Evolutionary conservation across 2,888 invertebrate species (phyloP), one percentile per base, ranked within the genome.

Genomic region (Macroteleia sp.): DNA sequence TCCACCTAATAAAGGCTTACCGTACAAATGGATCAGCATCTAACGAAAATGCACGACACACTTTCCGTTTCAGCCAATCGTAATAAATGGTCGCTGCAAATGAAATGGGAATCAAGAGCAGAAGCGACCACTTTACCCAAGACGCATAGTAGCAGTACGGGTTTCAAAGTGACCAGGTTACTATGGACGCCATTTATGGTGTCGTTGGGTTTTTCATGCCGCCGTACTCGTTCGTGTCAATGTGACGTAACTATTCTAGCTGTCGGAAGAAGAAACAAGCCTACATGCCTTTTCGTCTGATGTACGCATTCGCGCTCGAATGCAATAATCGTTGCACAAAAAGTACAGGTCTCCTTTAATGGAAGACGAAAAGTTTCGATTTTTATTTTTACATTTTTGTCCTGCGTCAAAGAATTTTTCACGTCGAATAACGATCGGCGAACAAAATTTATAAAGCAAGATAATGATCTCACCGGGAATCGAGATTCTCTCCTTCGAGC

Each of bases 21-120:
- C 30, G 59, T 16, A 22, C 59, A 59, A 52, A 57, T 52, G 70
- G 50, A 42, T 50, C 50, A 17, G 30, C 44, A 17, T 32, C 41
- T 32, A 57, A 73, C 74, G 34, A 66, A 74, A 66, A 74, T 28
- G 75, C 56, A 20, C 54, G 75, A 34, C 67, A 69, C 54, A 62
- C 67, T 46, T 69, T 67, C 48, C 59, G 46, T 62, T 30, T 54
- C 42, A 30, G 30, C 50, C 16, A 22, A 41, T 42, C 20, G 28
- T 69, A 70, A 76, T 59, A 56, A 57, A 64, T 50, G 39, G 20
- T 17, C 34, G n/a, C n/a, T n/a, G 20, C 39, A 54, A 75, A 75
- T 59, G 54, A 48, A 75, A 67, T 5, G 39, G 42, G 41, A 59
- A 52, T 52, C 57, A 16, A 34, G 41, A 28, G 34, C 28, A 48